These are phyloP conservation scores for Lutjanus erythropterus DNA, from an alignment of 2,113 vertebrate species.

Conservation along the genomic window DNA sequence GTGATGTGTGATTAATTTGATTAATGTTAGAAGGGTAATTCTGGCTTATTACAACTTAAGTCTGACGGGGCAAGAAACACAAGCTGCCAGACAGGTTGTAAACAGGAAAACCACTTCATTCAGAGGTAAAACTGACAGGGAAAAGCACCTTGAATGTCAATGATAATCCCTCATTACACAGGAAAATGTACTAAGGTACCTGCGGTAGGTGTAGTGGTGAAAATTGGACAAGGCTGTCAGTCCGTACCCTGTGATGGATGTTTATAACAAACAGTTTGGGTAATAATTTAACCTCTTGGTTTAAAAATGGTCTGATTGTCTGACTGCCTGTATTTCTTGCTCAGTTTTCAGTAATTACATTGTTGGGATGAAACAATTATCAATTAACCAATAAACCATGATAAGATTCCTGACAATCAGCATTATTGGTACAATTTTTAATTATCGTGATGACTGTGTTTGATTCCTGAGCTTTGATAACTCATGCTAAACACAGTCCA, in stretches of 20 bases:
- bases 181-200: background rate
- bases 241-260: background rate
- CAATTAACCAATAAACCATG: too few species aligned
- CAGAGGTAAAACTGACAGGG: background rate
- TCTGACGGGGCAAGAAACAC: background rate
- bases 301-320: too few species aligned
- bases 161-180: slow-evolving; percentile 4
- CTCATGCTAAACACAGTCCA: too few species aligned
- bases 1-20: slow-evolving; percentile 1
- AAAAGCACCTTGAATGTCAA: background rate
- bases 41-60: background rate
- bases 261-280: background rate
- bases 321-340: background rate
- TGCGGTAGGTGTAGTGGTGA: background rate
- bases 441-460: too few species aligned
- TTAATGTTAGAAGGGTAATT: background rate
- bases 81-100: background rate
- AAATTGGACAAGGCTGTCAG: background rate
- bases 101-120: background rate
- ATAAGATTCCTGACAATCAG: too few species aligned
- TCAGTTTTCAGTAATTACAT: background rate
- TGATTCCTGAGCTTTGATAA: too few species aligned
- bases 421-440: too few species aligned
- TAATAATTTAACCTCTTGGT: background rate
- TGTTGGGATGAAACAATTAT: too few species aligned